Conservation (phyloP, 2,888 invertebrate species). For the Nomada ruficornis region DNA sequence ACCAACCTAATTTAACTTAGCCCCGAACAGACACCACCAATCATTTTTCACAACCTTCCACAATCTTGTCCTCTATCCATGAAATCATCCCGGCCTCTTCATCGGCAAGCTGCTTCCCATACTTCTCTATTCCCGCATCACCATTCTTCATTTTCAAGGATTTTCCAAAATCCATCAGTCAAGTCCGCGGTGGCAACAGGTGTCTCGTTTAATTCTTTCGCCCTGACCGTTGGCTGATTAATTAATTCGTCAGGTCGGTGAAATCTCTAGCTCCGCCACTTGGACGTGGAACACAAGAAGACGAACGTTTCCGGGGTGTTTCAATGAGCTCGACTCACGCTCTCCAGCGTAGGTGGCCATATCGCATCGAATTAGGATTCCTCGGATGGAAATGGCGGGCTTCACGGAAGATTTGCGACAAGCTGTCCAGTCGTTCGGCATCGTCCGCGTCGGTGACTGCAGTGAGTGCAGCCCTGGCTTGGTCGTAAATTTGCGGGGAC, state of each 20-base stretch:
- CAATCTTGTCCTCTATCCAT: background rate
- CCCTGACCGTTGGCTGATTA: slow-evolving; percentile 39
- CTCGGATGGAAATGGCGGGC: slow-evolving; percentile 13
- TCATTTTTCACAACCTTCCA: background rate
- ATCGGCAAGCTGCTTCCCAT: background rate
- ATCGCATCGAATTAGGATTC: slow-evolving; percentile 65
- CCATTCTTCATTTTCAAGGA: slow-evolving; percentile 1
- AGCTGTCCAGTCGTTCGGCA: slow-evolving; percentile 39
- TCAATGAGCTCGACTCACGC: slow-evolving; percentile 38
- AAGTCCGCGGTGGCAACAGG: slow-evolving; percentile 46
- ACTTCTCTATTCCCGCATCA: background rate
- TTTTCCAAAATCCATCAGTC: background rate
- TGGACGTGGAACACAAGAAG: slow-evolving; percentile 44
- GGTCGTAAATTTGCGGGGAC: background rate
- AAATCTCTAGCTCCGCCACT: slow-evolving; percentile 22
- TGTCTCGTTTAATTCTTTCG: slow-evolving; percentile 21
- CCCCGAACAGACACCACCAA: background rate
- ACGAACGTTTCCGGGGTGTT: slow-evolving; percentile 55
- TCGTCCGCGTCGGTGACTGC: slow-evolving; percentile 8
- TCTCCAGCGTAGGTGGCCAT: slow-evolving; percentile 25
- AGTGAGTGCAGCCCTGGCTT: background rate
- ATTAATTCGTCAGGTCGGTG: slow-evolving; percentile 61
- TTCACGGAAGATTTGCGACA: slow-evolving; percentile 56
- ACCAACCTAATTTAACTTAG: background rate
- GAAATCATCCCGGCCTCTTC: background rate